phyloP scores from a whole-genome alignment of 2,113 vertebrate species.

The Misgurnus mizolepis region DNA sequence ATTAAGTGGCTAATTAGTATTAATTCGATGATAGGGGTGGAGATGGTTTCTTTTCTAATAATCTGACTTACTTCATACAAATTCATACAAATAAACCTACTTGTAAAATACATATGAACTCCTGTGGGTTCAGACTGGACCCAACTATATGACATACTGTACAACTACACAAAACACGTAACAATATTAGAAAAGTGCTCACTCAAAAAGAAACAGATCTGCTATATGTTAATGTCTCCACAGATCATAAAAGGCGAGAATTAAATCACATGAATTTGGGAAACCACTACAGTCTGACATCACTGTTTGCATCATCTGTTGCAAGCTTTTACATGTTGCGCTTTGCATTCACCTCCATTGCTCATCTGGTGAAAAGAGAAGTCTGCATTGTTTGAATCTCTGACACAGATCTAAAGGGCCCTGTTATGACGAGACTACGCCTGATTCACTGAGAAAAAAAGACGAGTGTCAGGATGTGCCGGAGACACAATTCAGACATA shows the following conservation, averaged over 20 bases:
- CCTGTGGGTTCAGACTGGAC: no score
- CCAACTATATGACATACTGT: background rate
- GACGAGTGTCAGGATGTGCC: constrained; percentile 58
- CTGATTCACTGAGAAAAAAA: constrained; percentile 37
- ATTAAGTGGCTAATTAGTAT: no score
- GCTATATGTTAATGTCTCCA: background rate
- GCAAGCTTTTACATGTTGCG: constrained; percentile 19
- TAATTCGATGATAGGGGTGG: no score
- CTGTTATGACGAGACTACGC: constrained; percentile 64
- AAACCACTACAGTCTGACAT: background rate
- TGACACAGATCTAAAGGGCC: constrained; percentile 57
- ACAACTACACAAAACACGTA: background rate
- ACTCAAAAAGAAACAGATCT: background rate
- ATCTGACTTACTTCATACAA: no score
- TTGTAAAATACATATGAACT: no score
- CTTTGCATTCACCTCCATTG: constrained; percentile 57
- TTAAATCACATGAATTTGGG: background rate
- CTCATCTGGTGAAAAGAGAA: constrained; percentile 60
- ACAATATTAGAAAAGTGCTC: background rate
- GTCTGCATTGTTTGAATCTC: constrained; percentile 64
- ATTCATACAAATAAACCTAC: no score
- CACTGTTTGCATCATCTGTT: constrained; percentile 20
- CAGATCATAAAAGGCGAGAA: background rate
- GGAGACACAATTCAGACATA: constrained; percentile 58
- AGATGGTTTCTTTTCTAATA: no score